Evolutionary conservation across 92 coral and sea anemone genomes (phyloP), one percentile per base, ranked within the genome.

Genomic region (Porites rus): DNA sequence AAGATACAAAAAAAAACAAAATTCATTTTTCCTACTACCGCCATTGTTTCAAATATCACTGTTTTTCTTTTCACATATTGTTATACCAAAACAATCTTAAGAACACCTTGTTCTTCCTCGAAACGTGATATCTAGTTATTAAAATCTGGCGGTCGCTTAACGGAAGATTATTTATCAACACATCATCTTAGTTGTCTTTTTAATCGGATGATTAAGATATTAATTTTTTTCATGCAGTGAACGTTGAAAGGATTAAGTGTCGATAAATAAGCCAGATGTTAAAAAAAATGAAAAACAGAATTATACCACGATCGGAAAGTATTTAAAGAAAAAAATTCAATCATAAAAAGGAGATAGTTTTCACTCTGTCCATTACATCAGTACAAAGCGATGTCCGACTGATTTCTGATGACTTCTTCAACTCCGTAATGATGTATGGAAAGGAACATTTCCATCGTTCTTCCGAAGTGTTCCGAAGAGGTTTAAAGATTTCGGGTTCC

Each of bases 201-300:
- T 81, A 81, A 81, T 81, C 77, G 65, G 69, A 70, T 81, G 71
- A 81, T 81, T 60, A 74, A 58, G 86, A 81, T 69, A 56, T 69
- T 28, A 28, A 28, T 28, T 28, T 28, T 56, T 80, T n/a, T 14
- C 51, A 66, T 79, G 62, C 74, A 50, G 58, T 66, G 74, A 79
- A 59, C 64, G 65, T 71, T 6, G 58, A 69, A 25, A 52, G 75
- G 54, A 51, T 50, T 17, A 50, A 50, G 8, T 16, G 76, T 18
- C 25, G 74, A 24, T 80, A 10, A 16, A 69, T n/a, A 24, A 0
- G 77, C n/a, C 86, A 81, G 86, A 70, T 81, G 86, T 59, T 69
- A 12, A 1, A 10, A 1, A 10, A 13, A 5, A n/a, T 12, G 51
- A n/a, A 21, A 14, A 21, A n/a, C 10, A 3, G 18, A 58, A 54